Percentiles rank a stretch among this genome's conserved stretches.
phyloP scores from a whole-genome alignment of 2,113 vertebrate species.

The Chloropsis hardwickii region DNA sequence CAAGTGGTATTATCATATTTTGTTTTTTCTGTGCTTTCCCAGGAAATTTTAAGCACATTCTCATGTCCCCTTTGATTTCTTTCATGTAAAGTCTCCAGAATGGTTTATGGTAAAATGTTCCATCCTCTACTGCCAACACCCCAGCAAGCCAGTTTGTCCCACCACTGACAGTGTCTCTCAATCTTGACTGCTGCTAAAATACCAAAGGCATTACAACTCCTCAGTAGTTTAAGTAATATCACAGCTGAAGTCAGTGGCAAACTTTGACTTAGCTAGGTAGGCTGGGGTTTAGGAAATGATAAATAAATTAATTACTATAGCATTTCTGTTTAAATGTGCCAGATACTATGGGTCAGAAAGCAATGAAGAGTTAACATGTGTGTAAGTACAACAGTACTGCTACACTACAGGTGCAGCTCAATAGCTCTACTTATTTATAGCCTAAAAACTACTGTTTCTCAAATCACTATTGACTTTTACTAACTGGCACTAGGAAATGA shows the following conservation, averaged over 20 bases:
- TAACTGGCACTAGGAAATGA: not conserved
- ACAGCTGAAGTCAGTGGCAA: not conserved
- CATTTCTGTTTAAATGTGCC: not conserved
- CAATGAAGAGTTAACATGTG: accelerated
- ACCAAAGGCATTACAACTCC: not conserved
- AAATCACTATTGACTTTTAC: not conserved
- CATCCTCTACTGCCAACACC: not conserved
- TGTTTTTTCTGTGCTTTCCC: not conserved
- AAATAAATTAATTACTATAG: not conserved
- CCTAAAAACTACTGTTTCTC: not conserved
- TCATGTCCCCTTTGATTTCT: not conserved
- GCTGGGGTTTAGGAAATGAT: not conserved
- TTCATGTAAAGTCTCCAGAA: not conserved
- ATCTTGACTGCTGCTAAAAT: not conserved
- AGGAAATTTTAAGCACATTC: constrained; percentile 14
- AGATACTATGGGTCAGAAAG: not conserved
- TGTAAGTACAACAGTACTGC: not conserved
- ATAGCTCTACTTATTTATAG: not conserved
- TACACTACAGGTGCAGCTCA: not conserved
- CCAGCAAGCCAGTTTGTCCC: not conserved
- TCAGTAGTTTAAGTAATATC: not conserved
- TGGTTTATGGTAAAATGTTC: not conserved
- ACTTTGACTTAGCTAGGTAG: not conserved
- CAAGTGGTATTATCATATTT: not conserved
- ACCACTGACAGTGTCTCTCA: not conserved